phyloP scores from a whole-genome alignment of 2,113 vertebrate genomes.

The Xiphias gladius region DNA sequence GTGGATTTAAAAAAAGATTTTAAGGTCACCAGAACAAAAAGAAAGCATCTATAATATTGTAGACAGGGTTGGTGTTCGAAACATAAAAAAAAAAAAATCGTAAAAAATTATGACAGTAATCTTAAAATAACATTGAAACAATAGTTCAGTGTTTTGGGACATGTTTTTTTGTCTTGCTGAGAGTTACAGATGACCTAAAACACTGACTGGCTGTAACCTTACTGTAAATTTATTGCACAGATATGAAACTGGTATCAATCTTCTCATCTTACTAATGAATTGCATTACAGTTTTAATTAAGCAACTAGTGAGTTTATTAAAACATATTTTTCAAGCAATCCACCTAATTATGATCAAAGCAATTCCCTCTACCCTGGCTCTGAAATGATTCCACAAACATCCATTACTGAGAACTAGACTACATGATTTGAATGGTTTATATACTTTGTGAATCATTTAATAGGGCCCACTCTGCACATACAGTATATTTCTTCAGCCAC shows the following conservation, averaged over 20 bases:
- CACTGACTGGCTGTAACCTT: background rate
- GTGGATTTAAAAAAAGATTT: constrained; percentile 27
- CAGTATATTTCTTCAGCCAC: constrained; percentile 17
- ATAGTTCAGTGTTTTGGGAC: background rate
- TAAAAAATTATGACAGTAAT: background rate
- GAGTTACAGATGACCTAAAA: background rate
- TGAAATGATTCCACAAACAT: constrained; percentile 23
- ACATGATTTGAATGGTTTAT: constrained; percentile 35
- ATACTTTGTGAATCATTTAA: constrained; percentile 41
- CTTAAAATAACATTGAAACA: background rate
- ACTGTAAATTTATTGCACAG: background rate
- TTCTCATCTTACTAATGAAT: background rate
- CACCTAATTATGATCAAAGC: constrained; percentile 7
- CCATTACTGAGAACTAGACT: constrained; percentile 2
- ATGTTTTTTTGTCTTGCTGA: background rate
- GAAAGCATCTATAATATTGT: constrained; percentile 6
- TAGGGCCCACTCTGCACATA: constrained; percentile 8
- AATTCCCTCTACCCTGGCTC: background rate
- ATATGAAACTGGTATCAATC: background rate
- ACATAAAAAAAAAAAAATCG: background rate
- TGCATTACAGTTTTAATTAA: constrained; percentile 4
- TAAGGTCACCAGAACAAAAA: constrained; percentile 48
- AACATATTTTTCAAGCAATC: constrained; percentile 8
- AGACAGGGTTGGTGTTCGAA: background rate
- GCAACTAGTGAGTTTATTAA: constrained; percentile 1